Evolutionary conservation across 2,113 vertebrate species (phyloP).

Genomic region (Calidris pugnax): DNA sequence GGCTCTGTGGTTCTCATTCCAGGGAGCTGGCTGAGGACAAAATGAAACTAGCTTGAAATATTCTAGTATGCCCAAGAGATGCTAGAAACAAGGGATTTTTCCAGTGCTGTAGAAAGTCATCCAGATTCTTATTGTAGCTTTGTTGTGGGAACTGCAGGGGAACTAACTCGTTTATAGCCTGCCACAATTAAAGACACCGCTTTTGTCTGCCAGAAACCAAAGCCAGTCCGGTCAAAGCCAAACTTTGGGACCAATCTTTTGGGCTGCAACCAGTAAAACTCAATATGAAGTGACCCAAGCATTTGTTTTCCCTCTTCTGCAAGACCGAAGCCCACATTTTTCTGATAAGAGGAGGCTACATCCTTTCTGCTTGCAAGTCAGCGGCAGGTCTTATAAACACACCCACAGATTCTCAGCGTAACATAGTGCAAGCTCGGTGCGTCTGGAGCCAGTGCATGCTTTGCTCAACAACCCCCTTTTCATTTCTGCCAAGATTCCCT

Average conservation of each 20-base stretch:
- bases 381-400: slow-evolving; percentile 58
- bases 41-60: slow-evolving; percentile 47
- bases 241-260: neutral
- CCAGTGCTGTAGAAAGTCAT: slow-evolving; percentile 19
- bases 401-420: slow-evolving; percentile 37
- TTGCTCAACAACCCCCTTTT: slow-evolving; percentile 41
- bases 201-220: slow-evolving; percentile 3
- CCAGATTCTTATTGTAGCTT: slow-evolving; percentile 10
- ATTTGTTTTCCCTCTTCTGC: neutral
- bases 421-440: slow-evolving; percentile 29
- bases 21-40: slow-evolving; percentile 19
- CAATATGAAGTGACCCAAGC: neutral
- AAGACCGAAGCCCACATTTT: slow-evolving; percentile 21
- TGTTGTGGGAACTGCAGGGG: slow-evolving; percentile 42
- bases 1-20: slow-evolving; percentile 52
- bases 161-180: slow-evolving; percentile 19
- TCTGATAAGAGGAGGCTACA: slow-evolving; percentile 35
- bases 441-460: slow-evolving; percentile 25
- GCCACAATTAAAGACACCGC: slow-evolving; percentile 9
- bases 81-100: slow-evolving; percentile 34
- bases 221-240: neutral
- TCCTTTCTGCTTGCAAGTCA: slow-evolving; percentile 37
- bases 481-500: slow-evolving; percentile 62
- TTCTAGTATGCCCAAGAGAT: slow-evolving; percentile 48
- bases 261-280: neutral